These are phyloP conservation scores for Pyrochroa serraticornis DNA, from an alignment of 2,888 invertebrate species.

Conservation along the genomic window DNA sequence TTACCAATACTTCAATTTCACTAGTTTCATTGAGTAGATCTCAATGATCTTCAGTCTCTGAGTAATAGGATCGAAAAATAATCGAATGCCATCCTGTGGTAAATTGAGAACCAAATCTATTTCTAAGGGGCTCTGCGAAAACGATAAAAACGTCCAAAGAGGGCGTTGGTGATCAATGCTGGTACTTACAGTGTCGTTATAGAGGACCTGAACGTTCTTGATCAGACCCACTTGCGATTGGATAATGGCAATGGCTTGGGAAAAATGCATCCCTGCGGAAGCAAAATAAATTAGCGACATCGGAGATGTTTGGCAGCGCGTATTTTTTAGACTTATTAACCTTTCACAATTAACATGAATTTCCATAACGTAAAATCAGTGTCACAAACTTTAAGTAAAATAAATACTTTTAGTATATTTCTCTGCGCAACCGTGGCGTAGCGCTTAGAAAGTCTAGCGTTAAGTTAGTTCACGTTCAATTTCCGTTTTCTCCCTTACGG, in stretches of 20 bases:
- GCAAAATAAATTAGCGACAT: conserved; percentile 35
- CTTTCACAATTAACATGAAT: too few relatives aligned
- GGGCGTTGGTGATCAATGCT: not conserved
- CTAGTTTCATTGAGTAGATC: conserved; percentile 95
- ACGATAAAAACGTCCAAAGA: not conserved
- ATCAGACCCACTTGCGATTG: conserved; percentile 95
- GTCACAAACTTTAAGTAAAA: too few relatives aligned
- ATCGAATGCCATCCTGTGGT: conserved; percentile 93
- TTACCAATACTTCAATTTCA: conserved; percentile 96
- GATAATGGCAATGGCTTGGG: conserved; percentile 94
- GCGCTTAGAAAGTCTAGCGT: too few relatives aligned
- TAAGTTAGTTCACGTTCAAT: too few relatives aligned
- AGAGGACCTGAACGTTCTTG: conserved; percentile 94
- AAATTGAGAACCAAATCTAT: conserved; percentile 96
- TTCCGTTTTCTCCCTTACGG: too few relatives aligned
- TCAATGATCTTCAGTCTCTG: conserved; percentile 97
- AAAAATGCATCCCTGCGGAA: conserved; percentile 96
- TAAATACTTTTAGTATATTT: too few relatives aligned
- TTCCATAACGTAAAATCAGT: too few relatives aligned
- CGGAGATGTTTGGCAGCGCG: conserved; percentile 1
- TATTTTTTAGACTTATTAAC: too few relatives aligned
- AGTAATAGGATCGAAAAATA: conserved; percentile 94
- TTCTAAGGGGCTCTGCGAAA: conserved; percentile 83
- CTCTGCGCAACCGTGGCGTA: too few relatives aligned
- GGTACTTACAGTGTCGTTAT: conserved; percentile 86